Percentiles rank a stretch among this genome's conserved stretches.
Evolutionary conservation across 2,888 invertebrate species (phyloP).

Genomic region (Xylota sylvarum): DNA sequence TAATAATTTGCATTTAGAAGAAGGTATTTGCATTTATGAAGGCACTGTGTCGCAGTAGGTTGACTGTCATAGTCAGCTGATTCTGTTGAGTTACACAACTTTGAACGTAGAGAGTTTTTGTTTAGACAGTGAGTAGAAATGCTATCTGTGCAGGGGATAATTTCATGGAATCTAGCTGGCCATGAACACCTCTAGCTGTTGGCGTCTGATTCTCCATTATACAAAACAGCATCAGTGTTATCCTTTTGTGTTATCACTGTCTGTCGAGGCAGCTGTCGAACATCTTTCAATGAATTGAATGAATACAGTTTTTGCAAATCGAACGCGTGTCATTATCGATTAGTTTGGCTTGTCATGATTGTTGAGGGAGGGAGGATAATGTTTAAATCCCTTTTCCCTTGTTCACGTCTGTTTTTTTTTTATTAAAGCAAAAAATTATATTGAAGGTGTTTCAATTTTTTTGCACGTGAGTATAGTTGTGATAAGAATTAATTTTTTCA

Average conservation of each 20-base stretch:
- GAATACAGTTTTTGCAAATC: not conserved
- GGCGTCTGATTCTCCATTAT: no score
- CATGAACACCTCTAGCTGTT: no score
- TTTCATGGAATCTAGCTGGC: not conserved
- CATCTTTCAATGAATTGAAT: not conserved
- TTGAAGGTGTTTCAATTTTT: no score
- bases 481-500: no score
- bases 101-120: not conserved
- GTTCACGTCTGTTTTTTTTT: no score
- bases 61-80: conserved; percentile 43
- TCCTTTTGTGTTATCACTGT: not conserved
- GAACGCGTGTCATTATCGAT: not conserved
- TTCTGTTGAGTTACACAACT: conserved; percentile 4
- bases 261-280: not conserved
- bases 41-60: not conserved
- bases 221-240: not conserved
- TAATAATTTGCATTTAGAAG: conserved; percentile 10
- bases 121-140: not conserved
- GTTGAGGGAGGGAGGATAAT: no score
- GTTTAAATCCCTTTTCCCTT: no score
- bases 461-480: no score
- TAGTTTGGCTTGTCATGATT: not conserved
- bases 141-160: not conserved
- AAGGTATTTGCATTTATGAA: conserved; percentile 3
- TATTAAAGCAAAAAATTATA: no score